Evolutionary conservation across 2,113 vertebrate species (phyloP).

Genomic region (Prinia subflava): DNA sequence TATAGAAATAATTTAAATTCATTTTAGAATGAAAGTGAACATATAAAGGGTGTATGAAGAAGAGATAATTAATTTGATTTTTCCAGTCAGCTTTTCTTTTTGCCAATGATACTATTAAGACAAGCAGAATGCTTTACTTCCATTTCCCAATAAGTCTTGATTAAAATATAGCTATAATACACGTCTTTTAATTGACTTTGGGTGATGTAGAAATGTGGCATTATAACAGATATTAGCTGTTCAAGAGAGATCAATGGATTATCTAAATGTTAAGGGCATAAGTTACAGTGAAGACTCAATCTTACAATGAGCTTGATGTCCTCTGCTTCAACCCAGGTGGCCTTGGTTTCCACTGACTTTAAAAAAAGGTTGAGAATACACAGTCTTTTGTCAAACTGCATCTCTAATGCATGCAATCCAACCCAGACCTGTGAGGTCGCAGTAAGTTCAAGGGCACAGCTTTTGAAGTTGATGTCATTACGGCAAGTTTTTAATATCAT

Average conservation of each 20-base stretch:
- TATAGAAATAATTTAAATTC: slow-evolving; percentile 7
- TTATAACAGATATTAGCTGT: slow-evolving; percentile 8
- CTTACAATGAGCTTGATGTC: background rate
- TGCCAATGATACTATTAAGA: slow-evolving; percentile 10
- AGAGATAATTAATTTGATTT: slow-evolving; percentile 25
- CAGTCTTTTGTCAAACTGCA: background rate
- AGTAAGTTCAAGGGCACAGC: background rate
- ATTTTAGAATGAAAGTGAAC: background rate
- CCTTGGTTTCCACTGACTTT: background rate
- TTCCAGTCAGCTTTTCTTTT: slow-evolving; percentile 24
- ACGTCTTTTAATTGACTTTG: background rate
- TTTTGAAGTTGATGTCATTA: background rate
- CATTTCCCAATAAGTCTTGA: background rate
- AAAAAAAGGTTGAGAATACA: background rate
- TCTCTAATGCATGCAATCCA: background rate
- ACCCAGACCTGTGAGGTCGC: background rate
- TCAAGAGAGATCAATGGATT: slow-evolving; percentile 26
- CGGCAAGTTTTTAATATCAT: background rate
- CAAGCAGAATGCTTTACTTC: background rate
- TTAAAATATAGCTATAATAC: slow-evolving; percentile 35
- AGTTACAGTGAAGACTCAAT: background rate
- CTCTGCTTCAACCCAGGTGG: background rate
- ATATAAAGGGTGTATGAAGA: background rate
- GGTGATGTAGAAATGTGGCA: background rate
- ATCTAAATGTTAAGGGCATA: slow-evolving; percentile 27